Evolutionary conservation across 2,888 invertebrate genomes (phyloP), one percentile per base, ranked within the genome.

Genomic region (Harpalus rufipes): DNA sequence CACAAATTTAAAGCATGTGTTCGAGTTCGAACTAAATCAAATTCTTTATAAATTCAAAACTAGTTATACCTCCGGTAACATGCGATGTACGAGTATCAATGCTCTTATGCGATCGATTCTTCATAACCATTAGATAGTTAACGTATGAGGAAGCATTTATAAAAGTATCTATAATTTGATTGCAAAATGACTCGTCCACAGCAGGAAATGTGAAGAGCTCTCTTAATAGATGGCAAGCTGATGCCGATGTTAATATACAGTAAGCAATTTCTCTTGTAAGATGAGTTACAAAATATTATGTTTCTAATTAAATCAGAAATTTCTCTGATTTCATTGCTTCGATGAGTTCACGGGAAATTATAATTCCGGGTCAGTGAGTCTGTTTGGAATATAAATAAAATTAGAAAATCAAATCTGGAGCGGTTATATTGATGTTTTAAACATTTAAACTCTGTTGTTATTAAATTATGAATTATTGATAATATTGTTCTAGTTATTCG

Each of bases 251-350:
- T 51, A 51, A 51, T 12, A 51, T 12, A 7, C 44, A 51, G 44
- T 68, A 68, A 65, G 5, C n/a, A 65, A 68, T 68, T 68, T 68
- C 68, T 68, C 68, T 39, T 39, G 68, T 68, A 68, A 6, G 68
- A 68, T 39, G 68, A 68, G 68, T 68, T 68, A 68, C 68, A 68
- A 68, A 68, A 68, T 68, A 68, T 68, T 41, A 39, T 63, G 63
- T 63, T 63, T 63, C 63, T 63, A 63, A 63, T 63, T 25, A 63
- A 63, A 32, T 25, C 32, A n/a, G 68, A 68, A 39, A 68, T 68
- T 68, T 68, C 68, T 68, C 32, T 68, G 41, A 68, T 68, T 68
- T 14, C 32, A 32, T 68, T 14, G 68, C 32, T 39, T 39, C 68
- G 63, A 63, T 63, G 63, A 63, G 63, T 63, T 12, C 25, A n/a